Conservation (phyloP, 2,113 vertebrate genomes). For the Clarias gariepinus region DNA sequence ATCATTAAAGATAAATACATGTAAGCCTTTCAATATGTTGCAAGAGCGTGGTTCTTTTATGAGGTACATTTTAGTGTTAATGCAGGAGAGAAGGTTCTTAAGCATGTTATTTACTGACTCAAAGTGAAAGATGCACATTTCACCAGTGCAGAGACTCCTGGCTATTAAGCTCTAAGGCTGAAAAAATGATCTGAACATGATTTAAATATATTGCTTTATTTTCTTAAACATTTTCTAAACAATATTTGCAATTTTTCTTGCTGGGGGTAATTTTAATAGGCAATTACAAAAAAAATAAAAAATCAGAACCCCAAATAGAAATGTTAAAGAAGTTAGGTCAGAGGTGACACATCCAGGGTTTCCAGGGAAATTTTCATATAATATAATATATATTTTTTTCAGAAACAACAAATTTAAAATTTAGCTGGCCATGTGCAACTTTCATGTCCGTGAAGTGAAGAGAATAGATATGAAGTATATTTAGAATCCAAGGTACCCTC, state of each 20-base stretch:
- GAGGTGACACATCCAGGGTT: neutral
- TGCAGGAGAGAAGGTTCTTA: slow-evolving; percentile 11
- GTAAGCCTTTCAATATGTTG: slow-evolving; percentile 1
- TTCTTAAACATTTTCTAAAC: too few relatives aligned
- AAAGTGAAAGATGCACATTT: slow-evolving; percentile 18
- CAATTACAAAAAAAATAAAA: neutral
- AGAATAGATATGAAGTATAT: neutral
- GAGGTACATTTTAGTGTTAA: slow-evolving; percentile 40
- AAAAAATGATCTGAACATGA: neutral
- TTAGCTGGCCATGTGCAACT: neutral
- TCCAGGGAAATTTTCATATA: neutral
- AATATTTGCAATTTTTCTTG: too few relatives aligned
- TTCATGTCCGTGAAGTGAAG: neutral
- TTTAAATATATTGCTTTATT: slow-evolving; percentile 27
- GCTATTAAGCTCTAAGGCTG: neutral
- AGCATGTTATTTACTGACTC: slow-evolving; percentile 37
- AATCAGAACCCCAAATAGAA: neutral
- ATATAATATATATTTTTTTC: too few relatives aligned
- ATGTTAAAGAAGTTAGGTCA: neutral
- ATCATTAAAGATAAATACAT: slow-evolving; percentile 14
- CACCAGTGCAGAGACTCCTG: slow-evolving; percentile 10
- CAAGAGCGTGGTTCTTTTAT: slow-evolving; percentile 39
- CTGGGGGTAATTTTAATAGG: neutral
- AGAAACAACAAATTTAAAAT: neutral
- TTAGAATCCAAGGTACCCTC: neutral